These are phyloP conservation scores for Conus ventricosus DNA, from an alignment of 1,140 invertebrate genomes.

Conservation along the genomic window DNA sequence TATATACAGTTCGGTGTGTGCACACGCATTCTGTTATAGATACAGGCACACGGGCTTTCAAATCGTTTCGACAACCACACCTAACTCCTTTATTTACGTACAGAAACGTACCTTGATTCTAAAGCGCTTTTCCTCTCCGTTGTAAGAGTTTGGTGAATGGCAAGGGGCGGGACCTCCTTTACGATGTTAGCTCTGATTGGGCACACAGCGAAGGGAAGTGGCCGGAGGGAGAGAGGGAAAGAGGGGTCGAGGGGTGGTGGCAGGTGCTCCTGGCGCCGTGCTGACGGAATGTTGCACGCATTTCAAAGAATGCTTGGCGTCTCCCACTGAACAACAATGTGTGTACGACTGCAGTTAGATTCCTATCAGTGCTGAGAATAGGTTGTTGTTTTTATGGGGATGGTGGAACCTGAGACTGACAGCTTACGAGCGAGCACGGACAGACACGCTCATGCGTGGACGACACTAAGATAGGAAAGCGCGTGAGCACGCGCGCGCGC, in stretches of 20 bases:
- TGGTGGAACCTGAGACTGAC: neutral
- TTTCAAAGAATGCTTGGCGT: constrained; percentile 18
- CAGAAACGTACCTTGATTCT: neutral
- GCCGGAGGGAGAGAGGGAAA: neutral
- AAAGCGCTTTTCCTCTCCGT: neutral
- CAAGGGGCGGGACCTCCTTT: neutral
- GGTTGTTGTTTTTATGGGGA: neutral
- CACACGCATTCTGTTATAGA: too few relatives aligned
- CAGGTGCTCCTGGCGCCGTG: constrained; percentile 28
- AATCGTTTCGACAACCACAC: neutral
- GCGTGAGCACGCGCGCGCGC: too few relatives aligned
- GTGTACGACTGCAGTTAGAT: neutral
- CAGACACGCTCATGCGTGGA: neutral
- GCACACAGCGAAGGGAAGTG: neutral
- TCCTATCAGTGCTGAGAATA: neutral
- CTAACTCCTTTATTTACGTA: neutral
- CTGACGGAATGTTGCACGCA: constrained; percentile 15
- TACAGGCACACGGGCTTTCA: too few relatives aligned
- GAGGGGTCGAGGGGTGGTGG: neutral
- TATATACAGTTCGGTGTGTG: neutral
- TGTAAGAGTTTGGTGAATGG: constrained; percentile 27
- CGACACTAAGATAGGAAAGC: too few relatives aligned
- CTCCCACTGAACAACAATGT: neutral
- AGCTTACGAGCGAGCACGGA: neutral
- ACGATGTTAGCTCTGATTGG: neutral